Evolutionary conservation across 2,797 vertebrate species (phyloP).

Genomic region (Microctenopoma steveboyesi): DNA sequence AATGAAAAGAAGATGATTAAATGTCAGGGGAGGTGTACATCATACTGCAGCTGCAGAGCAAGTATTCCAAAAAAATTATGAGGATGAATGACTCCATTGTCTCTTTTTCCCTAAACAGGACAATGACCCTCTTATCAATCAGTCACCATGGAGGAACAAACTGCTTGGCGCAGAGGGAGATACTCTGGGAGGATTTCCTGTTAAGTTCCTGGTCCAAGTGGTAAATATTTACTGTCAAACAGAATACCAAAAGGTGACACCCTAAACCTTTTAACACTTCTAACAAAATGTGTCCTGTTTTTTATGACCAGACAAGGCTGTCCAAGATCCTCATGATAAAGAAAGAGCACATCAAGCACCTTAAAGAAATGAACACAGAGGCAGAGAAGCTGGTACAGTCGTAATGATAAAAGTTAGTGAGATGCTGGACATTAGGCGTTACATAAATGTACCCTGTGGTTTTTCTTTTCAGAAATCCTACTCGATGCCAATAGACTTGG

Average conservation of each 20-base stretch:
- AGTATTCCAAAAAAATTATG: neutral
- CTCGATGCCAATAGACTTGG: slow-evolving; percentile 91
- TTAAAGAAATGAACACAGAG: slow-evolving; percentile 99
- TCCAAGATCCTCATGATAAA: slow-evolving; percentile 99
- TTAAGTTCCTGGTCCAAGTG: slow-evolving; percentile 98
- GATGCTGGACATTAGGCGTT: too few relatives aligned
- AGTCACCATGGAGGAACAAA: slow-evolving; percentile 95
- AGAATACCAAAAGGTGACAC: neutral
- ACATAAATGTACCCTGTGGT: slow-evolving; percentile 9
- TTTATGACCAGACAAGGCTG: slow-evolving; percentile 88
- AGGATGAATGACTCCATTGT: slow-evolving; percentile 4
- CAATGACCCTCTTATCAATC: slow-evolving; percentile 92
- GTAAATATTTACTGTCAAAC: slow-evolving; percentile 80
- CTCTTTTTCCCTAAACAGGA: slow-evolving; percentile 79
- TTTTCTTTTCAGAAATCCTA: slow-evolving; percentile 91
- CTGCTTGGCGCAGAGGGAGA: slow-evolving; percentile 91
- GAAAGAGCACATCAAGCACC: slow-evolving; percentile 97
- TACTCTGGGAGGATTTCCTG: slow-evolving; percentile 96
- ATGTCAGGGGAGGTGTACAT: neutral
- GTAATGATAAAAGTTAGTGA: neutral
- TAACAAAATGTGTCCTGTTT: neutral
- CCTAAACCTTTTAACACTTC: neutral
- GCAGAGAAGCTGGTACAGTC: slow-evolving; percentile 94
- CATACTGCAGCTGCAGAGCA: neutral
- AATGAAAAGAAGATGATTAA: neutral